Conservation (phyloP, 2,888 invertebrate genomes). For the Ophion costatus region DNA sequence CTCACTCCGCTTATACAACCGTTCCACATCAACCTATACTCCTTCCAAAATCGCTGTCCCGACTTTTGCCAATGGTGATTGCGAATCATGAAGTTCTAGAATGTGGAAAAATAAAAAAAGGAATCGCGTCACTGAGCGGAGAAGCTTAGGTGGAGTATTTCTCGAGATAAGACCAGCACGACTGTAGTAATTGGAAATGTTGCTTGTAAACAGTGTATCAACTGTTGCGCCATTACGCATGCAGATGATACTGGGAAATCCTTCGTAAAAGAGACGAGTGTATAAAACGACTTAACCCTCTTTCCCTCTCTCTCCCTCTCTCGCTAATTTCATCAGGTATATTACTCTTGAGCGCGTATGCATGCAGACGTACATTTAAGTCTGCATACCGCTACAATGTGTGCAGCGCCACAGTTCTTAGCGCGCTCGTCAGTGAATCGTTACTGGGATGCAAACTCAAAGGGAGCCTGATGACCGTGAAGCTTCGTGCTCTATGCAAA, state of each 20-base stretch:
- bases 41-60: background rate
- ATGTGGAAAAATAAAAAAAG: background rate
- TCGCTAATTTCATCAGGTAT: background rate
- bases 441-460: slow-evolving; percentile 16
- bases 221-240: slow-evolving; percentile 44
- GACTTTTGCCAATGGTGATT: background rate
- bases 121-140: background rate
- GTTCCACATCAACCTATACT: background rate
- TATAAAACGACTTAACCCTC: slow-evolving; percentile 23
- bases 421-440: slow-evolving; percentile 23
- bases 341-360: slow-evolving; percentile 9
- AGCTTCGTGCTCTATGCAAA: slow-evolving; percentile 12
- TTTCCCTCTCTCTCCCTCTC: background rate
- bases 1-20: background rate
- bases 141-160: slow-evolving; percentile 13
- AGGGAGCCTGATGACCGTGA: slow-evolving; percentile 36
- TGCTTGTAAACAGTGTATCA: slow-evolving; percentile 56
- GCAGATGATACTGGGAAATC: slow-evolving; percentile 33
- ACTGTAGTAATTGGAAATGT: slow-evolving; percentile 26
- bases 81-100: slow-evolving; percentile 8
- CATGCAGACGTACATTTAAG: background rate
- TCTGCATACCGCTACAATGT: background rate
- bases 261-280: slow-evolving; percentile 16
- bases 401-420: background rate
- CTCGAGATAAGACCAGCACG: slow-evolving; percentile 1